Conservation (phyloP, 2,113 vertebrate species). For the Ursus arctos region DNA sequence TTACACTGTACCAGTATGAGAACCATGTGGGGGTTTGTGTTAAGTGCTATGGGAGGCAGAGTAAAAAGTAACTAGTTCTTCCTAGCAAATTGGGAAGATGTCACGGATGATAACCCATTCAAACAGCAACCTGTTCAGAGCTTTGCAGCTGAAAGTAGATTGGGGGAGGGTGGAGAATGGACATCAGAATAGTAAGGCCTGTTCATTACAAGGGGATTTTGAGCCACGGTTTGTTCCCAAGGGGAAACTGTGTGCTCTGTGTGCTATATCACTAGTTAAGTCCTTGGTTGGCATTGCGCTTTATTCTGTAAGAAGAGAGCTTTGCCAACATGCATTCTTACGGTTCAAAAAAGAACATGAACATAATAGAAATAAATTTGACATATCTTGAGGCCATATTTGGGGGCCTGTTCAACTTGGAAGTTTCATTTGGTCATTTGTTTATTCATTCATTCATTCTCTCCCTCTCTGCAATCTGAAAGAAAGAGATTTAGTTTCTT, state of each 20-base stretch:
- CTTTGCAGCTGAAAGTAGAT: background rate
- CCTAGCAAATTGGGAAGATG: background rate
- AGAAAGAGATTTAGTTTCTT: background rate
- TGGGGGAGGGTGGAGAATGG: background rate
- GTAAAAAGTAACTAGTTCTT: constrained; percentile 27
- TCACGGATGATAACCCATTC: background rate
- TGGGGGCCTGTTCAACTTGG: background rate
- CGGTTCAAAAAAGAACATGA: constrained; percentile 11
- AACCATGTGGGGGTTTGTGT: background rate
- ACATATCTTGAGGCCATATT: background rate
- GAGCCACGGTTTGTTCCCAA: background rate
- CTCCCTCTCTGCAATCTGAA: constrained; percentile 14
- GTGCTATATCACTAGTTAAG: background rate
- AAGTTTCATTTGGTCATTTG: background rate
- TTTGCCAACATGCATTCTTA: background rate
- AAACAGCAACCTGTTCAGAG: background rate
- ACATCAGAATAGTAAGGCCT: background rate
- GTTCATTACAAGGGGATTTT: background rate
- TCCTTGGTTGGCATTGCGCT: background rate
- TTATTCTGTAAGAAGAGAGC: background rate
- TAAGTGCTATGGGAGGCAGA: background rate
- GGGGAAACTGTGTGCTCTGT: background rate
- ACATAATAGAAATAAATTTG: background rate
- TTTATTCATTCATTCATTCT: background rate
- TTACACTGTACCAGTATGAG: background rate